Evolutionary conservation across 1,140 invertebrate species (phyloP), one percentile per base, ranked within the genome.

Genomic region (Cyphomyrmex costatus): DNA sequence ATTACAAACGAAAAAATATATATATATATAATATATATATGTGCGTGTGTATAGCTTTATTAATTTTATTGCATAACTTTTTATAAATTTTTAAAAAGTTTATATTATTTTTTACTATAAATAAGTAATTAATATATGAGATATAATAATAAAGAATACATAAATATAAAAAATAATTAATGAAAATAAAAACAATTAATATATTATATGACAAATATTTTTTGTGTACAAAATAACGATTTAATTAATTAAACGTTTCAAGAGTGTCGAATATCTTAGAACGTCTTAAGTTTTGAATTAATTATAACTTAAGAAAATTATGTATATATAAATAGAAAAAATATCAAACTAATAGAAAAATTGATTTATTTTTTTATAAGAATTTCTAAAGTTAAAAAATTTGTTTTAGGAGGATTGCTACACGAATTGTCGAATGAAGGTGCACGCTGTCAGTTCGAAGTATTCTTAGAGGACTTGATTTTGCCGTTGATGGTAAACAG

Each of bases 381-480:
- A 14, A 58, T 58, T 42, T 42, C 36, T 24, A 10, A 42, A 77
- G n/a, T 27, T 76, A 56, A 61, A 58, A 14, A 46, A n/a, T 73
- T 78, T 79, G 7, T 91, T 21, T 19, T 96, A 97, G 98, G 99
- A 92, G 99, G 98, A 78, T 96, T 99, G 63, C 96, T 99, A 10
- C 99, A 99, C 95, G 99, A 99, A 95, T 95, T 99, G 30, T 99
- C 98, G 51, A 99, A 99, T 95, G 99, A 99, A 94, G 99, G 99
- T 27, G 99, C 99, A 0, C 97, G 99, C 4, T 97, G 98, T 89
- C 99, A 99, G 94, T 99, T 99, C 95, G 98, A 99, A 95, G 96
- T 97, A 14, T 99, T 99, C 94, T 96, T 99, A 0, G 99, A 99
- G 93, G 97, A 99, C 73, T 96, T 99, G 2, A 99, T 99, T 86